Evolutionary conservation across 1,140 invertebrate genomes (phyloP), one percentile per base, ranked within the genome.

Genomic region (Tetramorium simillimum): DNA sequence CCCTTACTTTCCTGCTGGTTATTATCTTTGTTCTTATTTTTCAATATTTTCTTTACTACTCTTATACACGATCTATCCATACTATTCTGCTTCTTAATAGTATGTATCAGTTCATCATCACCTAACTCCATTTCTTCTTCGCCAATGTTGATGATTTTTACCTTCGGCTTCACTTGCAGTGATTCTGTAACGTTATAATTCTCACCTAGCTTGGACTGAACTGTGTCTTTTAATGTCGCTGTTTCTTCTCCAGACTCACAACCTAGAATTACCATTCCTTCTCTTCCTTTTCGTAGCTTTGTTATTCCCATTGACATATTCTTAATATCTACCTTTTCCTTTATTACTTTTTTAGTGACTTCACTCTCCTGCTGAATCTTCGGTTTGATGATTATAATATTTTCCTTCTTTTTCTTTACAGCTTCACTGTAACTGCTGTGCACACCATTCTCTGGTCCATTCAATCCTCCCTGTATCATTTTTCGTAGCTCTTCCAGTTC

Each of bases 311-410:
- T 78, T 7, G 37, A 12, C 88, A 89, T 81, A 5, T 56, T 77
- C 9, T 82, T 89, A 0, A 89, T 82, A 49, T 89, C 75, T 0
- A 89, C 70, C 7, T 76, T 89, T 46, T 85, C 49, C 81, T 89
- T 87, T 43, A 87, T 85, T 0, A 37, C 0, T 40, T 67, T 87
- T 70, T 9, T 77, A 16, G 80, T 87, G 0, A 0, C 14, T 18
- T 86, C 86, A 70, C 37, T 86, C 6, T 88, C 60, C 6, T 37
- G 16, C 77, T 91, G 67, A 7, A 10, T 24, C 40, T 73, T 86
- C 0, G 82, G 82, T 43, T 86, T 86, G 1, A 88, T 16, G 40
- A 89, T 88, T 70, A 86, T 86, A 2, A 88, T n/a, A 14, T n/a
- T 88, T 67, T 90, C 82, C 60, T 86, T 78, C 40, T 86, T 81